A percentile compares a stretch with the other conserved stretches of the same genome.
phyloP scores from a whole-genome alignment of 1,140 invertebrate genomes.

The Drosophila parvula region DNA sequence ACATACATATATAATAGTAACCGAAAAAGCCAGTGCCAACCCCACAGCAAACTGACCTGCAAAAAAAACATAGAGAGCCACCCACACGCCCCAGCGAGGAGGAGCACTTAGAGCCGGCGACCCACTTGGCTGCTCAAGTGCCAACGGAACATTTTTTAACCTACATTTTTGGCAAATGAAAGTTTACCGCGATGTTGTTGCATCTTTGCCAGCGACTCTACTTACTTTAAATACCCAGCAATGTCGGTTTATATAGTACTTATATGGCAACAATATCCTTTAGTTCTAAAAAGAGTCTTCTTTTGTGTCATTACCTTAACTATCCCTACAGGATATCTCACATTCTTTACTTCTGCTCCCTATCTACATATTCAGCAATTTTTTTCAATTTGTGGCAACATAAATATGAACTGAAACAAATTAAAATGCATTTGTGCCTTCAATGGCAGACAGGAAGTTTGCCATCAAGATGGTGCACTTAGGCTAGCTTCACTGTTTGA shows the following conservation, averaged over 20 bases:
- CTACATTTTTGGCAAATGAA: slow-evolving; percentile 75
- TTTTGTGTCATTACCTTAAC: too few species aligned
- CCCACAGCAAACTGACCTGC: neutral
- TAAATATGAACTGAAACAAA: slow-evolving; percentile 26
- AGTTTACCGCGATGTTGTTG: slow-evolving; percentile 42
- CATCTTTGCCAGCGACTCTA: slow-evolving; percentile 4
- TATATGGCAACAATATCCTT: too few species aligned
- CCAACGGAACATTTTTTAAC: slow-evolving; percentile 65
- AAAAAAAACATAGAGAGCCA: neutral
- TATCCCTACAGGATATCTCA: neutral
- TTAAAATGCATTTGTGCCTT: slow-evolving; percentile 22
- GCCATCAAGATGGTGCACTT: slow-evolving; percentile 3
- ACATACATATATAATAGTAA: neutral
- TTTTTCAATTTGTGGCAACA: neutral
- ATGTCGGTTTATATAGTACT: too few species aligned
- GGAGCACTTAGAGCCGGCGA: slow-evolving; percentile 48
- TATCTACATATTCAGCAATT: neutral
- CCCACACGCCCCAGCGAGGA: neutral
- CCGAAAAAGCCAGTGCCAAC: slow-evolving; percentile 4
- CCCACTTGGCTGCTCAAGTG: slow-evolving; percentile 61
- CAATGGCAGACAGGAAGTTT: neutral
- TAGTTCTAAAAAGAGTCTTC: too few species aligned
- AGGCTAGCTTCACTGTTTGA: neutral
- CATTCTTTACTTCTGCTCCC: too few species aligned
- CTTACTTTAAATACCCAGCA: neutral